Evolutionary conservation across 2,888 invertebrate genomes (phyloP), one percentile per base, ranked within the genome.

Genomic region (Biston stratarius): DNA sequence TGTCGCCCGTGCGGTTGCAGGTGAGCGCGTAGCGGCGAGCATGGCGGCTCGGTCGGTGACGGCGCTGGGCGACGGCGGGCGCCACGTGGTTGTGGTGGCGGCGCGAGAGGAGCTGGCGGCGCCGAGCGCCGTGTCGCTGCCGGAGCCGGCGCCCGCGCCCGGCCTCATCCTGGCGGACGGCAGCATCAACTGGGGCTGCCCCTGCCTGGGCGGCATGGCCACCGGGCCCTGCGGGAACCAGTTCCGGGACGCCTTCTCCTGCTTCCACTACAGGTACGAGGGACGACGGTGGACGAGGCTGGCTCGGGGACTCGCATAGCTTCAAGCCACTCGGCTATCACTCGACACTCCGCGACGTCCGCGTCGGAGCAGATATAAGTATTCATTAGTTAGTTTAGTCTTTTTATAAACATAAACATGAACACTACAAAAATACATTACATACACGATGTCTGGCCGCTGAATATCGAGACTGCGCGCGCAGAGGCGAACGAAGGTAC

Each of bases 171-270:
- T 97, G 65, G 94, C 97, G 0, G 97, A 96, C 88, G 99, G 99
- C 6, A 96, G 97, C 70, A 98, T 99, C 74, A 99, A 99, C 92
- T 99, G 99, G 99, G 97, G 97, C 84, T 99, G 99, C 83, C 99
- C 99, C 0, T 99, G 99, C 86, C 94, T 99, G 44, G 99, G 99
- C 12, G 98, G 98, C n/a, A 99, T 99, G 97, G 98, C 99, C 6
- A 98, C 98, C 0, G 99, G 99, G 0, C 99, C 99, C 0, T 99
- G 99, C 87, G 99, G 98, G 0, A 95, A 97, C 12, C 97, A 98
- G 87, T 99, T 99, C 90, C 94, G 99, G 49, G 97, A 98, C 75
- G 98, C 99, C 2, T 99, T 99, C 89, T 96, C 97, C 40, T 99
- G 99, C 89, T 99, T 99, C 87, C 99, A 99, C 86, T 97, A 98